Conservation (phyloP, 2,888 invertebrate species). For the Orthonevra nobilis region DNA sequence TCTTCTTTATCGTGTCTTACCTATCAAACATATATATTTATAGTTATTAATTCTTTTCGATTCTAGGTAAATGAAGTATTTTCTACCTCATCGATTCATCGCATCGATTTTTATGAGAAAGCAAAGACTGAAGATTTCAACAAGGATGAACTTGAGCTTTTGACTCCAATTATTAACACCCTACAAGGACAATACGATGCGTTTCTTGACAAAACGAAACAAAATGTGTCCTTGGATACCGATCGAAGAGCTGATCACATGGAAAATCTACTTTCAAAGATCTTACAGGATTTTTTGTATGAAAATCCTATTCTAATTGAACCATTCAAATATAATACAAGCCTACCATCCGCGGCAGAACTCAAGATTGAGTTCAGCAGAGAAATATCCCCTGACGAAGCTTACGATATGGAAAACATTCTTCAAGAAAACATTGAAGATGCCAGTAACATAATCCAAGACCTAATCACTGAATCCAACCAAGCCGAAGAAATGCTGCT, state of each 20-base stretch:
- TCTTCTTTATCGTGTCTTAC: too few relatives aligned
- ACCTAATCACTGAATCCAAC: conserved; percentile 2
- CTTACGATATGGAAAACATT: conserved; percentile 33
- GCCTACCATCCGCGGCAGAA: not conserved
- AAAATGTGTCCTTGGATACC: not conserved
- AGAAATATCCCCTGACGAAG: conserved; percentile 1
- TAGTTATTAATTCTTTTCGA: too few relatives aligned
- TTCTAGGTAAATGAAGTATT: too few relatives aligned
- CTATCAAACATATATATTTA: too few relatives aligned
- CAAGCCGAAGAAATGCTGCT: conserved; percentile 14
- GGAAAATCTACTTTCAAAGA: not conserved
- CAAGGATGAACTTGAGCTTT: conserved; percentile 26
- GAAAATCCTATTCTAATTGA: not conserved
- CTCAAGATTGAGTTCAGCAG: not conserved
- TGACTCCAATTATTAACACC: conserved; percentile 26
- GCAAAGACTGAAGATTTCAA: conserved; percentile 28
- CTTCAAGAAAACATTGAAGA: conserved; percentile 34
- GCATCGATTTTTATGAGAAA: conserved; percentile 11
- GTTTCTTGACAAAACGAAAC: not conserved
- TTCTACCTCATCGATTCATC: not conserved
- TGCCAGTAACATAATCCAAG: conserved; percentile 2
- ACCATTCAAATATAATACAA: not conserved
- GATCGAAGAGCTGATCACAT: not conserved
- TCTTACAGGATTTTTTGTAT: not conserved
- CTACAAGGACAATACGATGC: conserved; percentile 25